Evolutionary conservation across 1,140 invertebrate genomes (phyloP).

Genomic region (Leptestheria dahalacensis): DNA sequence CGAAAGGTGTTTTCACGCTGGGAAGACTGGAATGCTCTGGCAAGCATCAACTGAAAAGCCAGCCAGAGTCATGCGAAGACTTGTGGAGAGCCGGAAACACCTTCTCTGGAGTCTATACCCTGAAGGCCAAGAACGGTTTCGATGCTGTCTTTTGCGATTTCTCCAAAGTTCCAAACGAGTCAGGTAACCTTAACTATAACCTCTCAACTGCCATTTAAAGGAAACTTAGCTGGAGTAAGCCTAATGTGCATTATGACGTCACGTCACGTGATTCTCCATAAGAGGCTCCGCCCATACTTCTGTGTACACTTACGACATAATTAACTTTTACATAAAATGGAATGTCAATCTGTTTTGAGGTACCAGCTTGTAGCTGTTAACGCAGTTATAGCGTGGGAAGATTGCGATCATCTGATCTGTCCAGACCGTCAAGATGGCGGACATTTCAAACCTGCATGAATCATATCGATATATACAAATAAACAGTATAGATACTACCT

Average conservation of each 20-base stretch:
- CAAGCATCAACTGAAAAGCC: neutral
- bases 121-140: neutral
- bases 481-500: no score
- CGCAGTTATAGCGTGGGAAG: no score
- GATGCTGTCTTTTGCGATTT: slow-evolving; percentile 1
- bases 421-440: no score
- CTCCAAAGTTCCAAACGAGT: neutral
- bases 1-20: neutral
- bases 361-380: no score
- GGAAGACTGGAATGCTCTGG: neutral
- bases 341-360: no score
- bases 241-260: neutral
- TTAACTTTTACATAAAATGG: no score
- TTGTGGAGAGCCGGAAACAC: neutral
- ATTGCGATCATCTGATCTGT: no score
- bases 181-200: neutral
- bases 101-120: neutral
- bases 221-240: neutral
- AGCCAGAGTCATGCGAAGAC: neutral
- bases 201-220: neutral
- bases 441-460: no score
- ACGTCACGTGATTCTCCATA: no score
- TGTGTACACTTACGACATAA: no score
- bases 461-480: no score
- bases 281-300: no score